A percentile compares a stretch with the other conserved stretches of the same genome.
These are phyloP conservation scores for Junonia oenone DNA, from an alignment of 2,888 invertebrate genomes.

Conservation along the genomic window DNA sequence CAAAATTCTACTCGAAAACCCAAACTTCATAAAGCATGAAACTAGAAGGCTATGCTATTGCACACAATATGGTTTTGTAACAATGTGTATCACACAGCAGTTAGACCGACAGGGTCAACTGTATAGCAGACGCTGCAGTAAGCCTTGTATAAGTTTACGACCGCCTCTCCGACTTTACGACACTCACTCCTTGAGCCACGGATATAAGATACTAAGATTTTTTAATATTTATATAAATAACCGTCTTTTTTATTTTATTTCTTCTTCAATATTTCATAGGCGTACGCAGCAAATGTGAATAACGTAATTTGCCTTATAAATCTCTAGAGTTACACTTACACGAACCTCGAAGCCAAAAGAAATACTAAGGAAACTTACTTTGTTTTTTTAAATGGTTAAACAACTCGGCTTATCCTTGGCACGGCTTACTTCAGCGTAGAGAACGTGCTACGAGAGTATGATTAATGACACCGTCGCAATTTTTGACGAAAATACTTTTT, in stretches of 20 bases:
- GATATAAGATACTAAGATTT: slow-evolving; percentile 23
- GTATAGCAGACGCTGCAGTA: slow-evolving; percentile 26
- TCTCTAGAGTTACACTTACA: slow-evolving; percentile 20
- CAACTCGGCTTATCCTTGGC: slow-evolving; percentile 29
- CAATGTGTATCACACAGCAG: slow-evolving; percentile 21
- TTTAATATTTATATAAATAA: slow-evolving; percentile 19
- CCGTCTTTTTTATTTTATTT: slow-evolving; percentile 9
- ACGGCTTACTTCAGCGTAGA: slow-evolving; percentile 23
- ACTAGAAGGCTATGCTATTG: slow-evolving; percentile 47
- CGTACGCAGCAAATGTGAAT: slow-evolving; percentile 3
- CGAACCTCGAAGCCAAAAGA: slow-evolving; percentile 21
- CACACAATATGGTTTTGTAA: slow-evolving; percentile 39
- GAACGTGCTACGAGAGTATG: slow-evolving; percentile 29
- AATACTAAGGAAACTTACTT: slow-evolving; percentile 25
- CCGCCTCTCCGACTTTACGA: slow-evolving; percentile 65
- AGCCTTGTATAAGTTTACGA: slow-evolving; percentile 66
- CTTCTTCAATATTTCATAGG: slow-evolving; percentile 1
- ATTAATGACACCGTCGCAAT: slow-evolving; percentile 24
- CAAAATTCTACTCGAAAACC: neutral
- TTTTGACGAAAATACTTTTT: slow-evolving; percentile 23
- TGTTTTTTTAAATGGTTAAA: slow-evolving; percentile 28
- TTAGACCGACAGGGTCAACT: slow-evolving; percentile 28
- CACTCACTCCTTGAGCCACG: slow-evolving; percentile 45
- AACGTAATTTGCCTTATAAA: slow-evolving; percentile 15
- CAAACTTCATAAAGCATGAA: slow-evolving; percentile 9